Conservation (phyloP, 2,797 vertebrate species). For the Myiotriccus ornatus region DNA sequence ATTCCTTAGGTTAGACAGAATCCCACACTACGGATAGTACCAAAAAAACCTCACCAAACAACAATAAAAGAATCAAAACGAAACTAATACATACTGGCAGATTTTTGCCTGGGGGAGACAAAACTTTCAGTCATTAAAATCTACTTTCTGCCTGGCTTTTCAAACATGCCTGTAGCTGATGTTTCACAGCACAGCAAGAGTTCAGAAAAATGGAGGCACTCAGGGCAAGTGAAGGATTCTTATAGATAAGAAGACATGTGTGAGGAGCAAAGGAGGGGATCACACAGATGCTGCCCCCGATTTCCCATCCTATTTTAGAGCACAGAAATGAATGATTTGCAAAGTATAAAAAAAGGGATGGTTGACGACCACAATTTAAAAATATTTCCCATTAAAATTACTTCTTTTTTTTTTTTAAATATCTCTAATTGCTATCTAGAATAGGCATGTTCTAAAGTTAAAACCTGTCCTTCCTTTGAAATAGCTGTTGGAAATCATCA, state of each 20-base stretch:
- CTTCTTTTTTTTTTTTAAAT: not conserved
- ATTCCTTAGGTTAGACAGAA: not conserved
- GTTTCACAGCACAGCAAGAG: not conserved
- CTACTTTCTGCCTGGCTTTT: not conserved
- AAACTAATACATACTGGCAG: not conserved
- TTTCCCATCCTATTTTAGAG: not conserved
- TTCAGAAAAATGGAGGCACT: not conserved
- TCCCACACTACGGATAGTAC: not conserved
- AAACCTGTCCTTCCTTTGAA: not conserved
- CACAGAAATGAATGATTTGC: not conserved
- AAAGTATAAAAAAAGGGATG: not conserved
- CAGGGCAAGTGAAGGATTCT: not conserved
- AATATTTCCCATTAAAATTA: not conserved
- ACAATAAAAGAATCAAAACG: not conserved
- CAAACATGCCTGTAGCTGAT: not conserved
- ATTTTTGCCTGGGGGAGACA: not conserved
- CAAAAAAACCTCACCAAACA: not conserved
- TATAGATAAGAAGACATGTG: fast-evolving
- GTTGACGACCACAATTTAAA: not conserved
- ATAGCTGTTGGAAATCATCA: not conserved
- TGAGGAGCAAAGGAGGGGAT: not conserved
- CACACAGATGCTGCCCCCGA: not conserved
- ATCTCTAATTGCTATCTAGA: not conserved
- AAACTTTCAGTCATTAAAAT: not conserved
- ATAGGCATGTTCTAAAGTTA: not conserved